Evolutionary conservation across 2,797 vertebrate species (phyloP).

Genomic region (Paguma larvata): DNA sequence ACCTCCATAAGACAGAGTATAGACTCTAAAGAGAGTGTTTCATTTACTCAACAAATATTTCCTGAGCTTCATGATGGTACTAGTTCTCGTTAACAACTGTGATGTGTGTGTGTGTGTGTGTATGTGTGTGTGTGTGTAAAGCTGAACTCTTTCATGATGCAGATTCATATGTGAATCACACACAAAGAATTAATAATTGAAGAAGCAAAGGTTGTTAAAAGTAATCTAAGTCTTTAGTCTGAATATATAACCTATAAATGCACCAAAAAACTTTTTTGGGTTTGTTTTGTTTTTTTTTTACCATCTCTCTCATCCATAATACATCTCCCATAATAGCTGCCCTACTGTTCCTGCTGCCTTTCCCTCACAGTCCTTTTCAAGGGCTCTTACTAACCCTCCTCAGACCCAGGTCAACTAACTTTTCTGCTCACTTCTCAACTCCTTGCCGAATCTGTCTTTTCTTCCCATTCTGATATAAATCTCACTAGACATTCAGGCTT

Average conservation of each 20-base stretch:
- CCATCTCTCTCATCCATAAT: neutral
- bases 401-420: neutral
- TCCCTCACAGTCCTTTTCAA: neutral
- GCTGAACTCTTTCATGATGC: neutral
- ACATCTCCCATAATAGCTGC: neutral
- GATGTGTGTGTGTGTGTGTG: neutral
- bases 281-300: neutral
- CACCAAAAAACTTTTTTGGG: neutral
- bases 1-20: neutral
- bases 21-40: conserved; percentile 14
- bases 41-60: conserved; percentile 34
- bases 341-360: neutral
- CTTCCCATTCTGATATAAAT: conserved; percentile 38
- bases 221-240: neutral
- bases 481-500: neutral
- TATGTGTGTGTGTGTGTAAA: neutral
- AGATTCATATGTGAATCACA: neutral
- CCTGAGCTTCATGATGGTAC: neutral
- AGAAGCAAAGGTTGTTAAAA: conserved; percentile 7
- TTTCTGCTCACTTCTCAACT: conserved; percentile 38
- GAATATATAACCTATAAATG: neutral
- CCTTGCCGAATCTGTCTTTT: neutral
- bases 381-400: neutral
- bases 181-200: neutral
- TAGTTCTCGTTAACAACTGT: conserved; percentile 29